These are phyloP conservation scores for Microplitis mediator DNA, from an alignment of 1,140 invertebrate genomes.

Conservation along the genomic window DNA sequence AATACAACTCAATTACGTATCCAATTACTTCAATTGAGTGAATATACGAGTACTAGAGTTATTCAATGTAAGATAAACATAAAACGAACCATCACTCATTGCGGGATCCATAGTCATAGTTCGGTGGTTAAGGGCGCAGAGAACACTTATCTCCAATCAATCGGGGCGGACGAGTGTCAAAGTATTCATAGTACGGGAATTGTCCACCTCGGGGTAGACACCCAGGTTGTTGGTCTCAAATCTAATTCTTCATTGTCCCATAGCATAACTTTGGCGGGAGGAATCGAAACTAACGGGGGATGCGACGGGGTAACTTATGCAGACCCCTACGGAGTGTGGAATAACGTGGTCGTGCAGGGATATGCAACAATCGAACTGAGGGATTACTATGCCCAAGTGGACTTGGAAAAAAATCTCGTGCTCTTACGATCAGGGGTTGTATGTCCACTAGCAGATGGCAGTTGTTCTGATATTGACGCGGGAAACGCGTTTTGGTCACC, in stretches of 20 bases:
- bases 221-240: neutral
- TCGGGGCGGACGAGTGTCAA: neutral
- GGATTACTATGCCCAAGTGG: no score
- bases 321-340: conserved; percentile 26
- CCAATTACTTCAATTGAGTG: conserved; percentile 31
- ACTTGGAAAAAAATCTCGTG: no score
- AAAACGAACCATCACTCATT: conserved; percentile 28
- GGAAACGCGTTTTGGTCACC: no score
- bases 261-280: conserved; percentile 10
- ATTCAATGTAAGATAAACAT: conserved; percentile 35
- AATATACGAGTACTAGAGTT: conserved; percentile 13
- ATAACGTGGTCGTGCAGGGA: no score
- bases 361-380: no score
- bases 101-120: conserved; percentile 34
- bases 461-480: no score
- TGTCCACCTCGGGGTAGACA: neutral
- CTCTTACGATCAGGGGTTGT: no score
- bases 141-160: conserved; percentile 5
- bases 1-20: neutral
- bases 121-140: conserved; percentile 17
- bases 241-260: conserved; percentile 12
- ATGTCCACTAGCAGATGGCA: no score
- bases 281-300: neutral
- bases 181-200: neutral
- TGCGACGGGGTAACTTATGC: conserved; percentile 22